Evolutionary conservation across 2,113 vertebrate genomes (phyloP).

Genomic region (Okapia johnstoni): DNA sequence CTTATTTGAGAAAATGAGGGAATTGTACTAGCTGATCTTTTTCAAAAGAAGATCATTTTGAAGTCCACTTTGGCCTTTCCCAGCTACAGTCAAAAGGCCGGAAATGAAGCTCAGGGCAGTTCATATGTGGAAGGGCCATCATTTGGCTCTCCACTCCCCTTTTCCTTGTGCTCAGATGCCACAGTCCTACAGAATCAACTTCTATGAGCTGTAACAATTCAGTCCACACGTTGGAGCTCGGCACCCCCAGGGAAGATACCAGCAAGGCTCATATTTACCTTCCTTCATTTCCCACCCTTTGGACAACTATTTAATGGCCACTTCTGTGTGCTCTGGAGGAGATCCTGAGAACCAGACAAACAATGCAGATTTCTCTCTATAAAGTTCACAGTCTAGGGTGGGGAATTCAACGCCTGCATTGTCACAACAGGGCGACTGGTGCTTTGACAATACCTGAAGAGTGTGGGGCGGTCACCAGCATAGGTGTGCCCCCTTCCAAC

Average conservation of each 20-base stretch:
- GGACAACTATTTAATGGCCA: too few species aligned
- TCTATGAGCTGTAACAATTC: not conserved
- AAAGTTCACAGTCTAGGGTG: not conserved
- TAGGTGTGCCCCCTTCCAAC: not conserved
- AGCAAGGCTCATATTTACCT: not conserved
- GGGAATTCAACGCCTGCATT: too few species aligned
- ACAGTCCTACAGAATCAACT: not conserved
- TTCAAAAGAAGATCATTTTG: not conserved
- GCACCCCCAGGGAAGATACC: not conserved
- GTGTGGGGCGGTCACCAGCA: fast-evolving
- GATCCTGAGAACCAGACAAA: not conserved
- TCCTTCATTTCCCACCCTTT: not conserved
- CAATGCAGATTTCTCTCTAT: not conserved
- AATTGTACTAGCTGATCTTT: not conserved
- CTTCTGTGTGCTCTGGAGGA: not conserved
- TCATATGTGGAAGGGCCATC: fast-evolving
- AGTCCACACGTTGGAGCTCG: not conserved
- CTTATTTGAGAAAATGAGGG: not conserved
- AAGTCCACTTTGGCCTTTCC: not conserved
- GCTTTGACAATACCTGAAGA: not conserved
- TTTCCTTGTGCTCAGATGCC: not conserved
- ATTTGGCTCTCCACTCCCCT: fast-evolving
- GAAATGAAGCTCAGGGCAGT: not conserved
- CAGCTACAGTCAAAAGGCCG: not conserved
- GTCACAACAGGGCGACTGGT: fast-evolving